phyloP scores from a whole-genome alignment of 2,888 invertebrate species.

The Dryadula phaetusa region DNA sequence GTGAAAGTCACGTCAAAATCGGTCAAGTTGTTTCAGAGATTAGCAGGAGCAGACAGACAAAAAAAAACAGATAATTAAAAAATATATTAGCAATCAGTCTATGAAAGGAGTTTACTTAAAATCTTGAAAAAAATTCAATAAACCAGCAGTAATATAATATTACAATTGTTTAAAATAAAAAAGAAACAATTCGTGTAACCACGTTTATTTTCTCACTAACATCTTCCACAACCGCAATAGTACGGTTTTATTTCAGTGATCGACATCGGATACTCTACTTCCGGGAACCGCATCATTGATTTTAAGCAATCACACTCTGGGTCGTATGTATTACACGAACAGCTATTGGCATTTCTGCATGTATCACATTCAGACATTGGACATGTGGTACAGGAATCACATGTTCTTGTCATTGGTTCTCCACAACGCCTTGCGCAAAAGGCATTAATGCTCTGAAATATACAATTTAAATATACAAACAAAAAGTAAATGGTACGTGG shows the following conservation, averaged over 20 bases:
- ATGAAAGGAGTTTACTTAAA: too few species aligned
- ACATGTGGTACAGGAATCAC: conserved; percentile 48
- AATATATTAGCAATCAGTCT: too few species aligned
- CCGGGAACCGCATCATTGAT: conserved; percentile 60
- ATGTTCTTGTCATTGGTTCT: conserved; percentile 46
- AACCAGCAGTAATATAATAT: too few species aligned
- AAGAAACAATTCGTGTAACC: neutral
- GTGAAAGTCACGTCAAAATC: too few species aligned
- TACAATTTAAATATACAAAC: too few species aligned
- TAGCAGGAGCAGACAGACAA: too few species aligned
- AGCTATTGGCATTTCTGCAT: conserved; percentile 22
- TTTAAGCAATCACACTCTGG: conserved; percentile 47
- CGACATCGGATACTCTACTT: conserved; percentile 63
- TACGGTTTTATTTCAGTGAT: conserved; percentile 57
- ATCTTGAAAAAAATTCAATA: too few species aligned
- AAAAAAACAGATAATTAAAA: too few species aligned
- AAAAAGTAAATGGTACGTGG: too few species aligned
- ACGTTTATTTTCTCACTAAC: neutral
- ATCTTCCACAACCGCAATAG: conserved; percentile 12
- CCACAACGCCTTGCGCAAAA: conserved; percentile 45
- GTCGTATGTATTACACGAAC: conserved; percentile 27
- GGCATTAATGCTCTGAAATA: conserved; percentile 52
- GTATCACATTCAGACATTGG: conserved; percentile 33
- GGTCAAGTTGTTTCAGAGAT: too few species aligned
- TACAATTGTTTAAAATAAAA: conserved; percentile 7